These are phyloP conservation scores for Acronicta psi DNA, from an alignment of 2,888 invertebrate genomes.

Conservation along the genomic window DNA sequence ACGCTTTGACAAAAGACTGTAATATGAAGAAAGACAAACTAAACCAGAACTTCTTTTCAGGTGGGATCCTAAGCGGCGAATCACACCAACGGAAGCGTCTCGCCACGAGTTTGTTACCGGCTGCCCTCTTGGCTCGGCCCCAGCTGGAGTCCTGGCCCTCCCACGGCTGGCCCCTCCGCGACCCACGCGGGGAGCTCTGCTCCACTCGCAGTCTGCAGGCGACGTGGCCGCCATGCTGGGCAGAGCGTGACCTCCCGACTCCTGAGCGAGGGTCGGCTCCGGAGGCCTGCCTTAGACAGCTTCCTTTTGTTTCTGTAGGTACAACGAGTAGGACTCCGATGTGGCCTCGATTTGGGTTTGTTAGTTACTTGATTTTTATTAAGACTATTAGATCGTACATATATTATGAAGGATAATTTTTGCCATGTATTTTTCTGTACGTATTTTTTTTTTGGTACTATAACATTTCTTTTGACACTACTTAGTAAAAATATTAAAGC, in stretches of 20 bases:
- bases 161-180: slow-evolving; percentile 78
- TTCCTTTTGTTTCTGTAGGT: slow-evolving; percentile 28
- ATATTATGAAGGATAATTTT: neutral
- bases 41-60: slow-evolving; percentile 77
- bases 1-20: too few species aligned
- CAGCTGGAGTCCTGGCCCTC: slow-evolving; percentile 83
- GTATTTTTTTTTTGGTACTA: too few species aligned
- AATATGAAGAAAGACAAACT: neutral
- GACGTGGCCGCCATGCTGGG: slow-evolving; percentile 91
- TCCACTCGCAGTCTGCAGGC: slow-evolving; percentile 91
- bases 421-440: neutral
- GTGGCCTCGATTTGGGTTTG: slow-evolving; percentile 39
- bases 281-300: slow-evolving; percentile 58
- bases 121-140: slow-evolving; percentile 78
- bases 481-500: too few species aligned
- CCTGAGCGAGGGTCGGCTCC: slow-evolving; percentile 69
- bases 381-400: neutral
- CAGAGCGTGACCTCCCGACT: slow-evolving; percentile 88
- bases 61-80: slow-evolving; percentile 97
- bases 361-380: neutral
- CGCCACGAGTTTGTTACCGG: slow-evolving; percentile 95
- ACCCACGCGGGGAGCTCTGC: slow-evolving; percentile 79
- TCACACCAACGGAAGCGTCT: slow-evolving; percentile 97
- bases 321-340: slow-evolving; percentile 38
- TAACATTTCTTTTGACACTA: too few species aligned